phyloP scores from a whole-genome alignment of 2,797 vertebrate species.

The Naso thynnoides region DNA sequence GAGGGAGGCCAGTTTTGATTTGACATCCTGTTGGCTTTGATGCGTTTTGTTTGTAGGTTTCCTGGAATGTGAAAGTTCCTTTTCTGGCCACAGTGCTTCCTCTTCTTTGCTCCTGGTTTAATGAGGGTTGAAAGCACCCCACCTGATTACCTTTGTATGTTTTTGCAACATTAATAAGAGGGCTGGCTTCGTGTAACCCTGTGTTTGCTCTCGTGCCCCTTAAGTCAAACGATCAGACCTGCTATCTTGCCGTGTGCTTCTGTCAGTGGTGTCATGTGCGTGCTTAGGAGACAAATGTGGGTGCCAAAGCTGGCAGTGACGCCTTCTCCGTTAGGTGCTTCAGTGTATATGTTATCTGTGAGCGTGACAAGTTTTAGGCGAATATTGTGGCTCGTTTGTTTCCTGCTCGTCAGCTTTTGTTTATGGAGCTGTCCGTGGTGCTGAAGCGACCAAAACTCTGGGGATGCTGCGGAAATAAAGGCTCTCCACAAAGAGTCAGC shows the following conservation, averaged over 20 bases:
- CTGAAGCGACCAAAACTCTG: conserved; percentile 44
- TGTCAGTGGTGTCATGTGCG: neutral
- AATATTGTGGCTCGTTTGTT: neutral
- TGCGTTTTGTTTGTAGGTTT: conserved; percentile 21
- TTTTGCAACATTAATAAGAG: conserved; percentile 25
- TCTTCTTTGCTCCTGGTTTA: conserved; percentile 4
- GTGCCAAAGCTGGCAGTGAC: conserved; percentile 11
- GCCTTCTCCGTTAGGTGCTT: conserved; percentile 1
- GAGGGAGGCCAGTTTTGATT: conserved; percentile 24
- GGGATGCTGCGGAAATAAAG: conserved; percentile 4
- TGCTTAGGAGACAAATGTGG: conserved; percentile 18
- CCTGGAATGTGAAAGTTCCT: conserved; percentile 27
- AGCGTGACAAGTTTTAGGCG: neutral
- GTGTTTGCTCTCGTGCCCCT: conserved; percentile 8
- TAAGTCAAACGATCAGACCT: conserved; percentile 13
- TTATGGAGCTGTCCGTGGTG: conserved; percentile 60
- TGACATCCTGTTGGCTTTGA: conserved; percentile 40
- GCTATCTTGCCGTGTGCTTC: conserved; percentile 5
- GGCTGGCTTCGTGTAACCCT: conserved; percentile 17
- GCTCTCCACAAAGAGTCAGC: neutral
- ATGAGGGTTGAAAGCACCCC: conserved; percentile 11
- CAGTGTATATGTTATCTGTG: neutral
- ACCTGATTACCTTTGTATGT: conserved; percentile 18
- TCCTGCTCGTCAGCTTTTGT: conserved; percentile 2
- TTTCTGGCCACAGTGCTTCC: conserved; percentile 39